Conservation (phyloP, 2,888 invertebrate genomes). For the Melieria crassipennis region DNA sequence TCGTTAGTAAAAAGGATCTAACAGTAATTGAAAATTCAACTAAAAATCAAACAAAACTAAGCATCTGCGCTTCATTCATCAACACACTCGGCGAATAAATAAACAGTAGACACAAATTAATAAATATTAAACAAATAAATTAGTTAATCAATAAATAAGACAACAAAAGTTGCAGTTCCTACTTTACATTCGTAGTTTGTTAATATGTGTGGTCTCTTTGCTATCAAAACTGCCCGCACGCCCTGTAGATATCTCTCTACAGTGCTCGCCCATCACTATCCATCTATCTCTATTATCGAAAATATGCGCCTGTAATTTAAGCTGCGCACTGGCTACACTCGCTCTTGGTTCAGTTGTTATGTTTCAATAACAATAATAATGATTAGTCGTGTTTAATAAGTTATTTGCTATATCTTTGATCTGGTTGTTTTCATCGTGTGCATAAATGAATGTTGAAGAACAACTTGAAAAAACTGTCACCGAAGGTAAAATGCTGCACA, state of each 20-base stretch:
- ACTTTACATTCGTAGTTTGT: neutral
- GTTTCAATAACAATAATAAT: neutral
- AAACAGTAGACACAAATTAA: too few species aligned
- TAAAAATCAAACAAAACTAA: conserved; percentile 54
- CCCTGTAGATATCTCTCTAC: too few species aligned
- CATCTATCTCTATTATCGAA: too few species aligned
- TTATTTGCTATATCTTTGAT: neutral
- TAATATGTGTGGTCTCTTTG: neutral
- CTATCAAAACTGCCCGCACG: too few species aligned
- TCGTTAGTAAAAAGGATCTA: conserved; percentile 57
- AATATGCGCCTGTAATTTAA: too few species aligned
- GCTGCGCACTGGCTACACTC: too few species aligned
- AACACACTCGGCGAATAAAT: neutral
- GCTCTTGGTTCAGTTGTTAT: too few species aligned
- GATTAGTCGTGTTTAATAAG: neutral
- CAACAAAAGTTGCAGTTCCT: neutral
- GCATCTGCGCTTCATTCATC: neutral
- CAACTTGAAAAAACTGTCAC: too few species aligned
- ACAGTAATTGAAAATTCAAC: conserved; percentile 55
- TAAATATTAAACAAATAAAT: neutral
- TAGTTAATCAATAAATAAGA: neutral
- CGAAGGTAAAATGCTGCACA: too few species aligned
- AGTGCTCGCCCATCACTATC: too few species aligned
- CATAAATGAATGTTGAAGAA: too few species aligned
- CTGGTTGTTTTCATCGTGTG: too few species aligned